Conservation (phyloP, 2,888 invertebrate genomes). For the Holacanthella duospinosa region DNA sequence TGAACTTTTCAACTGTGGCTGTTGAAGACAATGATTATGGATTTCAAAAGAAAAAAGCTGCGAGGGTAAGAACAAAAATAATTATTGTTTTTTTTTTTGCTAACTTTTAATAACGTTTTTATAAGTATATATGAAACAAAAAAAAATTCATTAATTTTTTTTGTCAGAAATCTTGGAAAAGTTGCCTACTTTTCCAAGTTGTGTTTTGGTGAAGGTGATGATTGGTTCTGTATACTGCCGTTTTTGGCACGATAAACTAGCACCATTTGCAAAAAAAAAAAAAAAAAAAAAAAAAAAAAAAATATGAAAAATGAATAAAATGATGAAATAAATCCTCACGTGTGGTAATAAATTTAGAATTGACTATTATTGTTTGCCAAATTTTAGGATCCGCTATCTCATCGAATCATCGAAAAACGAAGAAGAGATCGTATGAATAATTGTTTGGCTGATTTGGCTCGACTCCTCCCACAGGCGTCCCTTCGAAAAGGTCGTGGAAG, state of each 20-base stretch:
- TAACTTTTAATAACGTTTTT: too few species aligned
- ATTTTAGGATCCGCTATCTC: slow-evolving; percentile 93
- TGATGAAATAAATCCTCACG: neutral
- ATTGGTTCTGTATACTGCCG: too few species aligned
- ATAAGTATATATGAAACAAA: too few species aligned
- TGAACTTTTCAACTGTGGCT: slow-evolving; percentile 57
- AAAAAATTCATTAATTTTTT: too few species aligned
- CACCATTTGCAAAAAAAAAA: too few species aligned
- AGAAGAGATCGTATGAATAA: slow-evolving; percentile 95
- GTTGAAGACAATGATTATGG: slow-evolving; percentile 65
- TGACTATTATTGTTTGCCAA: too few species aligned
- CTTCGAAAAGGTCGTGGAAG: slow-evolving; percentile 89
- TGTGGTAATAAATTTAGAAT: neutral
- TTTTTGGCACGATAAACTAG: too few species aligned
- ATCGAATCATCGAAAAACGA: slow-evolving; percentile 91
- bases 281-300: too few species aligned
- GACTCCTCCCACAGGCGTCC: slow-evolving; percentile 84
- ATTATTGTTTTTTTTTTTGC: neutral
- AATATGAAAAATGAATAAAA: too few species aligned
- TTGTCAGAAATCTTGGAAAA: too few species aligned
- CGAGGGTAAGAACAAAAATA: slow-evolving; percentile 47
- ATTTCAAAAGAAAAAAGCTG: slow-evolving; percentile 59
- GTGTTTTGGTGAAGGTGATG: too few species aligned
- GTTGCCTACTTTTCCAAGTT: too few species aligned
- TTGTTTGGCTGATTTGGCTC: slow-evolving; percentile 83